Base-by-base conservation (phyloP, 2,888 invertebrate genomes). In the Hypena proboscidalis region DNA sequence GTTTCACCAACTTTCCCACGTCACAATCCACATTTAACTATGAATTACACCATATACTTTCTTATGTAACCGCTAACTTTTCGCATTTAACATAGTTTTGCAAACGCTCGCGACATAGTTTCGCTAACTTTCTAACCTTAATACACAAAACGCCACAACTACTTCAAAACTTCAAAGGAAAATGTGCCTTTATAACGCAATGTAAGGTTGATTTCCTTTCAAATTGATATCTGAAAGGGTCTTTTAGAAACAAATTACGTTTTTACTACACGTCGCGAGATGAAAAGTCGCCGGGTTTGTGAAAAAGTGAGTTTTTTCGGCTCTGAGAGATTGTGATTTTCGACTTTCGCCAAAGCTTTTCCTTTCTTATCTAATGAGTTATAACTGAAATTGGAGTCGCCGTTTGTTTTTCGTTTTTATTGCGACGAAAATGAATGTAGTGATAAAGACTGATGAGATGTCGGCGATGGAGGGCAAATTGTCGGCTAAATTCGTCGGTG, bases 321-420 rank as follows among this genome's bases (percentile, higher is more conserved):
- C 31, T 40, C 41, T 43, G 31, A 21, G 43, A 53, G 54, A 60
- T 57, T 53, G 53, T 45, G 62, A 59, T 63, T 60, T 54, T 59
- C 33, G 41, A 34, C 54, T 48, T 45, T 42, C 23, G 52, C 38
- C 35, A n/a, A n/a, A n/a, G n/a, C n/a, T n/a, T n/a, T 43, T 49
- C 44, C 43, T 51, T 57, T 58, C 67, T 70, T 74, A 70, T 70
- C 74, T 71, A 71, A 77, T 75, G 73, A 76, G 64, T 74, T 70
- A 70, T 67, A 59, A 62, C 42, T 39, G 55, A 46, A 57, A 61
- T 64, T 62, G 60, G 46, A 57, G 55, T 42, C 34, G 25, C 37
- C 49, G 49, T 59, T 57, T 53, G 58, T 41, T 51, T 51, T 49
- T 38, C 17, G 17, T 56, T 64, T 52, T 59, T 66, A 58, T 69